Conservation (phyloP, 2,888 invertebrate genomes). For the Mythimna lalbum region DNA sequence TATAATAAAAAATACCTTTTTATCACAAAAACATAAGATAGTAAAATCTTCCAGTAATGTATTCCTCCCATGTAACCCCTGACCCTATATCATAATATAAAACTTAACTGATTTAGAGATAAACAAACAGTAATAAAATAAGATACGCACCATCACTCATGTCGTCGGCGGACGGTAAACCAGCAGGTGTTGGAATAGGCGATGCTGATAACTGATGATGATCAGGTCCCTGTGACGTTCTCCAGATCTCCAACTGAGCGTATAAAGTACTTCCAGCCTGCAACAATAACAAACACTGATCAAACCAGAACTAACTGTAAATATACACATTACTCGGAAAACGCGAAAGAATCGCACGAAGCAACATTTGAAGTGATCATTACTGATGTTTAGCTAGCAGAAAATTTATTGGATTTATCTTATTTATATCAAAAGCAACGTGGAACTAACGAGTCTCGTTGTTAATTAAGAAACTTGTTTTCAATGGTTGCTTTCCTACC, state of each 20-base stretch:
- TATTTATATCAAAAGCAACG: conserved; percentile 36
- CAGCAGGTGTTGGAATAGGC: conserved; percentile 80
- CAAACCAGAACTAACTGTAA: conserved; percentile 39
- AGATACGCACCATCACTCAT: conserved; percentile 92
- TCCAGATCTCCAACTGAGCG: conserved; percentile 96
- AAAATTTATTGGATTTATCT: conserved; percentile 29
- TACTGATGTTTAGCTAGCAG: conserved; percentile 22
- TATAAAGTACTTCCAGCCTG: conserved; percentile 96
- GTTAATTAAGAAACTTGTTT: conserved; percentile 66
- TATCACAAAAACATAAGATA: conserved; percentile 15
- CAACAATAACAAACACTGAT: conserved; percentile 68
- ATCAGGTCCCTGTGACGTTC: conserved; percentile 88
- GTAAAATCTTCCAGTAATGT: not conserved
- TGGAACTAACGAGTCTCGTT: conserved; percentile 24
- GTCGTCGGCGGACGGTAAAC: conserved; percentile 91
- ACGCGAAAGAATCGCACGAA: conserved; percentile 36
- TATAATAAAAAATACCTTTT: conserved; percentile 46
- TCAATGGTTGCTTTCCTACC: conserved; percentile 29
- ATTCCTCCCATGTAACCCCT: not conserved
- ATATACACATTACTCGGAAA: conserved; percentile 45
- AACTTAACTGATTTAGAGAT: not conserved
- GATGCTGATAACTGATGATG: conserved; percentile 84
- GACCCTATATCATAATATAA: not conserved
- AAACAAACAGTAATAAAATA: not conserved
- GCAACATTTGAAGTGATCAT: conserved; percentile 24